Conservation (phyloP, 92 coral and sea anemone species). For the Phenganax subtilis region DNA sequence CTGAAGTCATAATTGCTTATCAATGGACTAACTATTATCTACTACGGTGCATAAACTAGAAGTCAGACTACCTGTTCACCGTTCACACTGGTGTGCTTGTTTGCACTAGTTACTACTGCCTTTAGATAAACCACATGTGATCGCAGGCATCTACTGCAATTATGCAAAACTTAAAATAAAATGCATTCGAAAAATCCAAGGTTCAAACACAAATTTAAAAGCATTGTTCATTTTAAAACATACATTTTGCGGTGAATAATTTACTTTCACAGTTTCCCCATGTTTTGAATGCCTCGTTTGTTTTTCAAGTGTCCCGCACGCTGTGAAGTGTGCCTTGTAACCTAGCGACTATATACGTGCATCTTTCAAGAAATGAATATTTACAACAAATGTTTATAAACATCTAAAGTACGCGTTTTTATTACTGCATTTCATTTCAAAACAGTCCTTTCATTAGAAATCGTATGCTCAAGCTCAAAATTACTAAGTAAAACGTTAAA, state of each 20-base stretch:
- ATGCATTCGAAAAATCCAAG: too few relatives aligned
- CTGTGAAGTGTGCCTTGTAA: not conserved
- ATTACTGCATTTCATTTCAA: not conserved
- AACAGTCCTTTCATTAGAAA: not conserved
- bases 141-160: not conserved
- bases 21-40: too few relatives aligned
- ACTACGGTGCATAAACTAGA: too few relatives aligned
- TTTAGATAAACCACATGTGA: too few relatives aligned
- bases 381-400: not conserved
- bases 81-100: too few relatives aligned
- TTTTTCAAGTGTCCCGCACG: not conserved
- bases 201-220: too few relatives aligned
- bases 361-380: not conserved
- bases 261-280: not conserved
- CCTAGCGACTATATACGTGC: conserved; percentile 15
- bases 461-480: not conserved
- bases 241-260: not conserved
- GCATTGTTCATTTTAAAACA: not conserved
- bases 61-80: too few relatives aligned
- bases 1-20: too few relatives aligned
- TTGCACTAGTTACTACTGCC: too few relatives aligned
- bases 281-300: conserved; percentile 13
- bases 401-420: not conserved
- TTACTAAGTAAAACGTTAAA: not conserved
- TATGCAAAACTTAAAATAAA: too few relatives aligned